Conservation (phyloP, 2,797 vertebrate species). For the Thaleichthys pacificus region DNA sequence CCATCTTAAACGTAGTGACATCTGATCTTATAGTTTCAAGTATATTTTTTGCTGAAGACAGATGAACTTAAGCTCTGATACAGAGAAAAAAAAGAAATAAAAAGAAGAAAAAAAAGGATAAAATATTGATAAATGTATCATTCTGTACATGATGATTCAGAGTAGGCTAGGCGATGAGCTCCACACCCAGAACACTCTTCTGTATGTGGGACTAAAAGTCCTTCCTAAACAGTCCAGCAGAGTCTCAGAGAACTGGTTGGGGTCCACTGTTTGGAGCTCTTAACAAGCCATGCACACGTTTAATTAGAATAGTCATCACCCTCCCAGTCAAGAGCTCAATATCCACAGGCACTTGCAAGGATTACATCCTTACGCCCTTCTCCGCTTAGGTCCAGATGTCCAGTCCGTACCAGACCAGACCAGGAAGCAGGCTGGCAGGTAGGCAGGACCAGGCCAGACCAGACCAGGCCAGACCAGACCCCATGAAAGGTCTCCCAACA, state of each 20-base stretch:
- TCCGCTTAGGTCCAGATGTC: neutral
- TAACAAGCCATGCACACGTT: neutral
- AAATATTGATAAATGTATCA: constrained; percentile 3
- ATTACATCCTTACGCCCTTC: neutral
- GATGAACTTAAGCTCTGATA: constrained; percentile 67
- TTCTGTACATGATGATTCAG: neutral
- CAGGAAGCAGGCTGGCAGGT: too few species aligned
- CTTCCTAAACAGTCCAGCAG: neutral
- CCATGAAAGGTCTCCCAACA: neutral
- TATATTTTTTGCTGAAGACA: constrained; percentile 4
- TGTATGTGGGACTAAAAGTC: neutral
- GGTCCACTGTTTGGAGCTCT: neutral
- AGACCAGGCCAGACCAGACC: neutral
- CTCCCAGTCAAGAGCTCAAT: neutral
- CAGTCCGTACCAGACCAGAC: too few species aligned
- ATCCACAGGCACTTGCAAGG: neutral
- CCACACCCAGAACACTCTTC: neutral
- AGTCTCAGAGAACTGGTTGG: neutral
- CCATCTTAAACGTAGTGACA: neutral
- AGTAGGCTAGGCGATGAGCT: neutral
- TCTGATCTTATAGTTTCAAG: constrained; percentile 49
- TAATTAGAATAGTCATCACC: neutral
- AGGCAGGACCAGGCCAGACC: neutral
- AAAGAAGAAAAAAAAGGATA: neutral
- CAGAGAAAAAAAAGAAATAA: constrained; percentile 60